Base-by-base conservation (phyloP, 2,797 vertebrate genomes). In the Potorous gilbertii region DNA sequence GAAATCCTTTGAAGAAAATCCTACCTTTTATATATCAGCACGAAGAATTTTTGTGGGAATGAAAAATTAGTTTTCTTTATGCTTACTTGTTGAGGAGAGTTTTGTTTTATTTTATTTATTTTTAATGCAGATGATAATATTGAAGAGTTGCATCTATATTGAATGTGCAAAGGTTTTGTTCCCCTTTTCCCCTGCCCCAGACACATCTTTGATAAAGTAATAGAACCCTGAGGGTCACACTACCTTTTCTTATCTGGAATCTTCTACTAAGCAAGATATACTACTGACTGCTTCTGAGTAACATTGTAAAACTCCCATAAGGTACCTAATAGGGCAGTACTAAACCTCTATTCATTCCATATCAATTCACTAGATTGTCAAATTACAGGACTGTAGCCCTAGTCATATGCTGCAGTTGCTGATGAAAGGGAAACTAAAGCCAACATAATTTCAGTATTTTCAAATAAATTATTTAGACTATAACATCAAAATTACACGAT, bases 351-450 rank as follows among this genome's bases (percentile, higher is more conserved):
- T 95, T 90, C 95, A 93, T 96, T 95, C 90, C 29, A 3, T 96
- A 93, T 96, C 96, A 95, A 96, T 98, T 98, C 95, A 97, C 97
- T 98, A 55, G 27, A 87, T 87, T 98, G 95, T 97, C 95, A 98
- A 98, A 98, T 91, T 94, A 4, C 97, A 92, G 93, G 91, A 94
- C 93, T 97, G 93, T 97, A 96, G 96, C 55, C 97, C 50, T 90
- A 90, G 31, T 92, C 94, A 90, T 94, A 57, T 91, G 92, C 8
- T 92, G 28, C 0, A 97, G 93, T 96, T 93, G 56, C 92, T 98
- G 93, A 66, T 95, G 96, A 94, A 95, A 62, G 81, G 90, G 93
- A 96, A 27, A 97, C 81, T 96, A 97, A 93, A 95, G 59, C 92
- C 94, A 54, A 92, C 94, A 56, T 91, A 97, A 97, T 95, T 97